Evolutionary conservation across 2,113 vertebrate species (phyloP).

Genomic region (Rhea pennata): DNA sequence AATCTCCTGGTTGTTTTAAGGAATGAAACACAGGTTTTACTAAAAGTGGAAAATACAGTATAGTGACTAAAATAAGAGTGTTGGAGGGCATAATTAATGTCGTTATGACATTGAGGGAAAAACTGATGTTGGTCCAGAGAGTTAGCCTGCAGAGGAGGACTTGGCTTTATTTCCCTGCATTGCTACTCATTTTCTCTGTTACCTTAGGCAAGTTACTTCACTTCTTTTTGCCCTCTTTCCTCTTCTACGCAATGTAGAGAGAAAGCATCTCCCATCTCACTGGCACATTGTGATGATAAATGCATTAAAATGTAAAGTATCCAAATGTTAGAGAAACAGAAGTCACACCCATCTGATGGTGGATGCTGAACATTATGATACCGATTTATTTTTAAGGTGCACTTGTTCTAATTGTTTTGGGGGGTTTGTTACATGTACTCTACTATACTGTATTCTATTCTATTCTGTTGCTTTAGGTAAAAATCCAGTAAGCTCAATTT

Average conservation of each 20-base stretch:
- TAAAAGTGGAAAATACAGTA: slow-evolving; percentile 34
- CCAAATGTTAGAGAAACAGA: background rate
- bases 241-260: background rate
- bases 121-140: background rate
- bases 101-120: background rate
- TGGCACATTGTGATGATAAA: background rate
- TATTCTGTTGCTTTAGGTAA: background rate
- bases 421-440: background rate
- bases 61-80: slow-evolving; percentile 24
- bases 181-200: background rate
- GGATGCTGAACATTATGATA: background rate
- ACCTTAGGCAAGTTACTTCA: background rate
- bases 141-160: background rate
- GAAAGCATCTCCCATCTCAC: background rate
- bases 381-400: background rate
- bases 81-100: background rate
- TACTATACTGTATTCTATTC: background rate
- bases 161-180: background rate
- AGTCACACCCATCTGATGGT: background rate
- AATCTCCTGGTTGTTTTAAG: slow-evolving; percentile 41
- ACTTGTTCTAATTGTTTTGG: background rate
- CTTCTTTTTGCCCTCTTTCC: background rate
- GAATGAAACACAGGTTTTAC: slow-evolving; percentile 43
- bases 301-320: background rate
- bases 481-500: background rate